Evolutionary conservation across 35 echinoderm and acorn worm genomes (phyloP), one percentile per base, ranked within the genome.

Genomic region (Lytechinus pictus): DNA sequence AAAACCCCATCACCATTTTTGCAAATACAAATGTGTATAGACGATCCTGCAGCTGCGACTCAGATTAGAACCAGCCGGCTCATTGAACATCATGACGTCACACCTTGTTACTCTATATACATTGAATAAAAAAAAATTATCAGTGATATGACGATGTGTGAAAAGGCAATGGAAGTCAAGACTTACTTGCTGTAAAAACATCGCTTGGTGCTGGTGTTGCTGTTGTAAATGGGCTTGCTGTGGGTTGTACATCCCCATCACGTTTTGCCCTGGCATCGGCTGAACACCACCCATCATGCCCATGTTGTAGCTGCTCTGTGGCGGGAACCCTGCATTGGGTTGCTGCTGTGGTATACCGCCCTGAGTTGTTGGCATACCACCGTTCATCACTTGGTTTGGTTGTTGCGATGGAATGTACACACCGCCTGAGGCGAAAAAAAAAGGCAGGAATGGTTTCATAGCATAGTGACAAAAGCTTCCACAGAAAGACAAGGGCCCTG

Each of bases 381-480:
- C 93, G 10, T 94, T 94, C 53, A 94, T 95, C 95, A 86, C 91
- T 91, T 97, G 92, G 44, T 96, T 95, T 79, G 66, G 66, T 87
- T 97, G 93, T 91, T 98, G 97, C 57, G 97, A 95, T 95, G 97
- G 96, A 97, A 98, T 98, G 96, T 98, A 98, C 88, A 98, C 54
- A 44, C 97, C 97, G 5, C 96, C 97, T 98, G 88, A 4, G 94
- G 95, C 7, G 86, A 54, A 8, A 95, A 54, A 8, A 95, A 92
- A 24, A 86, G 54, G 52, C 56, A 27, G 28, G 7, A 86, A 88
- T 92, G 33, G 56, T 58, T 57, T 58, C 13, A 13, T 58, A 58
- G 13, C 9, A 58, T 13, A 58, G 56, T 58, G 9, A 58, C 2
- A 13, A 0, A 11, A 1, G 6, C 6, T 9, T 58, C 2, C 9